A percentile compares a stretch with the other conserved stretches of the same genome.
phyloP scores from a whole-genome alignment of 2,888 invertebrate species.

The Choristoneura rosaceana region DNA sequence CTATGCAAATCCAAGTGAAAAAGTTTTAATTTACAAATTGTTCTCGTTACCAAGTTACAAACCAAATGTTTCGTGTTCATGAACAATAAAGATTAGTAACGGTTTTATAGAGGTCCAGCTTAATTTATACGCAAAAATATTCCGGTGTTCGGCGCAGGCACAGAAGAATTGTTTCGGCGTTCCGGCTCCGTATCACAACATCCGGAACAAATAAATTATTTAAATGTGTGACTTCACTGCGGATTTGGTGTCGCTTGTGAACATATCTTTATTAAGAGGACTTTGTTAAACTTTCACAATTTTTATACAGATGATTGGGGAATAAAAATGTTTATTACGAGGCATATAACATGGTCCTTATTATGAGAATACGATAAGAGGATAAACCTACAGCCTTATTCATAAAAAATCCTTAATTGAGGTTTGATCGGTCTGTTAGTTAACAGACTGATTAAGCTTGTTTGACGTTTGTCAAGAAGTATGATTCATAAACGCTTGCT shows the following conservation, averaged over 20 bases:
- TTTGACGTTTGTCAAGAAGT: no score
- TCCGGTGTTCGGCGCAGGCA: slow-evolving; percentile 18
- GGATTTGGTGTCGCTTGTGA: slow-evolving; percentile 23
- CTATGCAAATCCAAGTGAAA: background rate
- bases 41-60: slow-evolving; percentile 13
- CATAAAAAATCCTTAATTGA: no score
- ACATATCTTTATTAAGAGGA: background rate
- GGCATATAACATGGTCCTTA: no score
- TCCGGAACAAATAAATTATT: slow-evolving; percentile 40
- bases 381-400: no score
- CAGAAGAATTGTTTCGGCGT: slow-evolving; percentile 38
- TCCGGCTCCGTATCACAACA: slow-evolving; percentile 39
- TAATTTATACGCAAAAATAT: slow-evolving; percentile 39
- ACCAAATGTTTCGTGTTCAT: slow-evolving; percentile 14
- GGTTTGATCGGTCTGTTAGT: no score
- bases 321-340: no score
- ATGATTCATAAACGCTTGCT: no score
- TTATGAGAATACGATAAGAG: no score
- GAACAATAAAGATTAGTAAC: slow-evolving; percentile 32
- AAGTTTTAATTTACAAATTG: slow-evolving; percentile 7
- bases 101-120: slow-evolving; percentile 18
- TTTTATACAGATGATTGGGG: background rate
- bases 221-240: slow-evolving; percentile 35
- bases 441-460: no score
- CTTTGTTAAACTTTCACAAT: background rate